Percentiles rank a stretch among this genome's conserved stretches.
Evolutionary conservation across 2,113 vertebrate species (phyloP).

Genomic region (Plecotus auritus): DNA sequence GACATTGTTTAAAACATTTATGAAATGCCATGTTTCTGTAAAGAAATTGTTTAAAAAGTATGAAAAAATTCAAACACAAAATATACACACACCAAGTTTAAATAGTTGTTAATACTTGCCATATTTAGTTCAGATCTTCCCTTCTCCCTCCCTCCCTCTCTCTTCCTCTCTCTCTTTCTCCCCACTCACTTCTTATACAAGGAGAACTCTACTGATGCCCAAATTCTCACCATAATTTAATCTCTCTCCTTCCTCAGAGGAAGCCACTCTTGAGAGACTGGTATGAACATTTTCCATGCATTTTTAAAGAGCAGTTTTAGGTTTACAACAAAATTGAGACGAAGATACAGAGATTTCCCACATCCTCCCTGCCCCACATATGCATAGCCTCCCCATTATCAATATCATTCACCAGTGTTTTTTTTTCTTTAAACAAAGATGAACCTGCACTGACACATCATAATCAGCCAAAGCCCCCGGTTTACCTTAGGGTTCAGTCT

Average conservation of each 20-base stretch:
- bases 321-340: neutral
- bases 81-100: neutral
- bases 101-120: neutral
- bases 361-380: no score
- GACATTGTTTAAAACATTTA: constrained; percentile 46
- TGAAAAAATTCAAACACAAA: constrained; percentile 36
- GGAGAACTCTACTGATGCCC: neutral
- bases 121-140: neutral
- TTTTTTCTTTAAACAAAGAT: neutral
- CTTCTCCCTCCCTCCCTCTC: neutral
- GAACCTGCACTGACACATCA: neutral
- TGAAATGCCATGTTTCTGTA: neutral
- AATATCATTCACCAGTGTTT: neutral
- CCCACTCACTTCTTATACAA: neutral
- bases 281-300: neutral
- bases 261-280: neutral
- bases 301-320: neutral
- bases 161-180: neutral
- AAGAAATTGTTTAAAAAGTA: constrained; percentile 35
- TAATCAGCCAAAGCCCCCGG: neutral
- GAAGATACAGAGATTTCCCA: neutral
- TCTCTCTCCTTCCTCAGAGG: neutral
- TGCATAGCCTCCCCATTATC: neutral
- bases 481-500: neutral
- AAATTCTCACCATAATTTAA: neutral